Conservation (phyloP, 2,113 vertebrate species). For the Vidua chalybeata region DNA sequence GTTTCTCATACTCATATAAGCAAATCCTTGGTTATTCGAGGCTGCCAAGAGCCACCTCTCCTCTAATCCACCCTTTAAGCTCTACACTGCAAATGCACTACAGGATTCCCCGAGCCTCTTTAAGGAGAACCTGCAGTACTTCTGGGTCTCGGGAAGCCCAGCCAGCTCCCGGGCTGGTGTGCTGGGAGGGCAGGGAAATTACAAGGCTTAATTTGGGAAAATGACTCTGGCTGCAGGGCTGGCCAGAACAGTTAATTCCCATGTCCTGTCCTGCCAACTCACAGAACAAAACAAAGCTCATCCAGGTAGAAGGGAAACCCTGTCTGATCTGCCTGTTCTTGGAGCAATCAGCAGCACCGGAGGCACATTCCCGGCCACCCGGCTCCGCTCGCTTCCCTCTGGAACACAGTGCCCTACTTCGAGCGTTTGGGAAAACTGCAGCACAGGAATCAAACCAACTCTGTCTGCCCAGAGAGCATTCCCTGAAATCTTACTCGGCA, state of each 20-base stretch:
- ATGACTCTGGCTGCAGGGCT: neutral
- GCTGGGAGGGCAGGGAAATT: neutral
- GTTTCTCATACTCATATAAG: neutral
- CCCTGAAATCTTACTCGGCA: neutral
- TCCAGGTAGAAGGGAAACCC: neutral
- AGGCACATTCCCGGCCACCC: neutral
- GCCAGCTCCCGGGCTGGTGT: neutral
- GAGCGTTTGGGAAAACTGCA: constrained; percentile 24
- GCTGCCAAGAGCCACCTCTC: neutral
- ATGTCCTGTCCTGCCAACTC: neutral
- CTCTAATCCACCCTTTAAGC: neutral
- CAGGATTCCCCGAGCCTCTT: neutral
- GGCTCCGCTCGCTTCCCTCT: neutral
- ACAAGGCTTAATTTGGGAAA: neutral
- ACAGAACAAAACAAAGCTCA: neutral
- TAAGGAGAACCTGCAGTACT: neutral
- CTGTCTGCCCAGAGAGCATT: neutral
- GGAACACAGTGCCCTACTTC: constrained; percentile 37
- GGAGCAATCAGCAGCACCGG: neutral
- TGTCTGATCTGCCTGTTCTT: neutral
- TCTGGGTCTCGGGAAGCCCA: neutral
- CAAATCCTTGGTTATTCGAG: neutral
- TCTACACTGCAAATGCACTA: neutral
- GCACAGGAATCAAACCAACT: neutral
- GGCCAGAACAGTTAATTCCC: neutral